Evolutionary conservation across 2,797 vertebrate genomes (phyloP).

Genomic region (Rhabdophis nuchalis): DNA sequence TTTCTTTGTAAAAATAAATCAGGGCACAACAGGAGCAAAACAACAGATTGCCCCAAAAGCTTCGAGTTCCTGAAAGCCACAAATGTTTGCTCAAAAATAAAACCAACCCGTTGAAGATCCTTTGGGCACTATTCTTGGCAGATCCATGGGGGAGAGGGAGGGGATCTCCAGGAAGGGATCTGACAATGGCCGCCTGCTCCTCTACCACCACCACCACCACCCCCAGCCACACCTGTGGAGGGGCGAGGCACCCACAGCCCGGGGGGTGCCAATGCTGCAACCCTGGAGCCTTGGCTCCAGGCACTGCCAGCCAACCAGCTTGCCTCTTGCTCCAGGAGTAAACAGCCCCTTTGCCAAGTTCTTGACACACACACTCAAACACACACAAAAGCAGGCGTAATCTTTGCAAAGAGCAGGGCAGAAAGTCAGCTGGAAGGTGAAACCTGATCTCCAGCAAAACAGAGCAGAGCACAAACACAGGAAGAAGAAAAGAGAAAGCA

Average conservation of each 20-base stretch:
- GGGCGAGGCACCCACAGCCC: neutral
- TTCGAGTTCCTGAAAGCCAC: neutral
- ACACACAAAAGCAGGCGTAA: too few relatives aligned
- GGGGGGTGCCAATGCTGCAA: neutral
- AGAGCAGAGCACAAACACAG: neutral
- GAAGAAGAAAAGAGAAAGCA: neutral
- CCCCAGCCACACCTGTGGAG: neutral
- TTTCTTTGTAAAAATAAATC: neutral
- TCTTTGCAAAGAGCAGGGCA: neutral
- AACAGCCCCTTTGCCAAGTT: neutral
- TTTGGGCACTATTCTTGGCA: neutral
- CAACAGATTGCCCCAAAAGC: neutral
- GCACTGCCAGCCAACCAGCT: neutral
- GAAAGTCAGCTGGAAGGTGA: neutral
- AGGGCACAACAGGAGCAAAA: neutral
- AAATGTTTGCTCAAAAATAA: too few relatives aligned
- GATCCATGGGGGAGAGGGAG: neutral
- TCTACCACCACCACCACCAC: rapidly evolving
- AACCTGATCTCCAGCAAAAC: conserved; percentile 6
- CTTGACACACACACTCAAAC: neutral
- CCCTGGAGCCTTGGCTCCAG: neutral
- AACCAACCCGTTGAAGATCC: neutral
- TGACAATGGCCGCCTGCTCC: neutral
- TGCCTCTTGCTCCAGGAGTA: neutral
- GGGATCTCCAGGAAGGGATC: neutral